phyloP scores from a whole-genome alignment of 2,888 invertebrate genomes.

The Agrochola lota region DNA sequence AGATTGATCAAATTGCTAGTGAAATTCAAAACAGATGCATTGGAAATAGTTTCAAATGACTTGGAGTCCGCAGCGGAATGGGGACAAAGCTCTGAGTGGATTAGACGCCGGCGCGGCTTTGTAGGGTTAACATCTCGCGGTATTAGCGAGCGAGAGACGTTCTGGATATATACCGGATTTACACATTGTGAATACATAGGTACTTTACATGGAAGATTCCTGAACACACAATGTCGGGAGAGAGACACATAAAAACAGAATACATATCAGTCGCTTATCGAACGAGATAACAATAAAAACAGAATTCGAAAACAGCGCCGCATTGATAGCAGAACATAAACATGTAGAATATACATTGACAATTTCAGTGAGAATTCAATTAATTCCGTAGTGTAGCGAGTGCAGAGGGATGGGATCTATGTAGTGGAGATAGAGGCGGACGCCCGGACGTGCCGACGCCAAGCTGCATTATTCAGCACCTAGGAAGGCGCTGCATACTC shows the following conservation, averaged over 20 bases:
- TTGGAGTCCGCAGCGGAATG: constrained; percentile 50
- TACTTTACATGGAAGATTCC: constrained; percentile 37
- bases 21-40: constrained; percentile 66
- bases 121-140: constrained; percentile 39
- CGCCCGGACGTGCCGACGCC: constrained; percentile 68
- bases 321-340: constrained; percentile 40
- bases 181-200: constrained; percentile 30
- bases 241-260: constrained; percentile 48
- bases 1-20: constrained; percentile 52
- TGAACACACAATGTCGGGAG: constrained; percentile 37
- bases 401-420: constrained; percentile 35
- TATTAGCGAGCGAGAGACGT: constrained; percentile 39
- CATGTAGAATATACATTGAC: constrained; percentile 33
- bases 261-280: constrained; percentile 43
- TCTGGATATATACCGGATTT: constrained; percentile 47
- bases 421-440: constrained; percentile 52
- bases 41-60: constrained; percentile 59
- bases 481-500: constrained; percentile 80
- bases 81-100: constrained; percentile 65
- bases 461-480: constrained; percentile 82
- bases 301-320: constrained; percentile 45
- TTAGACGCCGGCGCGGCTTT: constrained; percentile 56
- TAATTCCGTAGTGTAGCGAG: constrained; percentile 35
- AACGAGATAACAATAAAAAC: constrained; percentile 56
- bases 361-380: constrained; percentile 50